Evolutionary conservation across 2,113 vertebrate genomes (phyloP), one percentile per base, ranked within the genome.

Genomic region (Hippocampus zosterae): DNA sequence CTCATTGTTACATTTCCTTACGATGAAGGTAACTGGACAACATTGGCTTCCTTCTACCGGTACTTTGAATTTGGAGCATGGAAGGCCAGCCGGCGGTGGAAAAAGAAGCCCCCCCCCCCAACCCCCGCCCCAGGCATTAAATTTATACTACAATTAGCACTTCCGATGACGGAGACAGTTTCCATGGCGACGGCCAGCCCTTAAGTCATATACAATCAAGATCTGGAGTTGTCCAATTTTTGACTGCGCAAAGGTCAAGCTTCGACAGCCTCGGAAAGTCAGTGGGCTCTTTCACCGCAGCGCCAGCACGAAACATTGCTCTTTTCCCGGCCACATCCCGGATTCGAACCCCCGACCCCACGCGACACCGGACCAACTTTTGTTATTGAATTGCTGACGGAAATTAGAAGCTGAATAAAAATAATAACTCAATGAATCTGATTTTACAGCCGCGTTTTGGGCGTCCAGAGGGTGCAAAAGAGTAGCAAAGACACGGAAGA

Each of bases 111-210:
- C 96, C 96, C 96, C 96, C n/a, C n/a, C n/a, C n/a, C n/a, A n/a
- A n/a, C n/a, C n/a, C n/a, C n/a, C n/a, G n/a, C 95, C 96, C 96
- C 96, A 2, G 98, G 98, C 96, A 98, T 98, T 98, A 97, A 96
- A 98, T 98, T 98, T 97, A 95, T 98, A 95, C 95, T 97, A 99
- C 97, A 98, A 98, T 98, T 99, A 98, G 95, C 96, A 95, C 97
- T 98, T 98, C 96, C 94, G 27, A 23, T 98, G 95, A 97, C 94
- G 93, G 95, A 95, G 94, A 95, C 92, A 93, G 96, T 98, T 98
- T 96, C 96, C 96, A 99, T 98, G 96, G 96, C 96, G 96, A 98
- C 97, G 94, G 95, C 94, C 94, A 98, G 96, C 96, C 96, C 96
- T 97, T 97, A 99, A 98, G 97, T 97, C 96, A 99, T 98, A 99